Conservation (phyloP, 2,113 vertebrate genomes). For the Silurus meridionalis region DNA sequence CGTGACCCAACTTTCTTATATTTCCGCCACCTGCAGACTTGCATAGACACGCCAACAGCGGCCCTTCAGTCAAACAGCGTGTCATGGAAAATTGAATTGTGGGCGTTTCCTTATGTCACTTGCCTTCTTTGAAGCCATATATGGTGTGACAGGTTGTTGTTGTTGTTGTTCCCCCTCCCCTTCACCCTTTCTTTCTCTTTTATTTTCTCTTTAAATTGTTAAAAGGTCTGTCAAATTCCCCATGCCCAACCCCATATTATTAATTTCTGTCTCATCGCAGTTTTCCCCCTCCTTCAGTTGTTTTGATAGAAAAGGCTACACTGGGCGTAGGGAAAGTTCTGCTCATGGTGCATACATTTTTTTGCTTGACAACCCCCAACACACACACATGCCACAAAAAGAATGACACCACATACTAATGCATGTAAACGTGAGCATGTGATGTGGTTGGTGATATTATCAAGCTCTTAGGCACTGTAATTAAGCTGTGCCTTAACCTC, state of each 20-base stretch:
- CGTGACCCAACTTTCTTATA: not conserved
- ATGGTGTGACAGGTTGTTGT: conserved; percentile 61
- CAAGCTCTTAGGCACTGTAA: not conserved
- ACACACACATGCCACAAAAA: not conserved
- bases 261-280: not conserved
- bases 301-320: conserved; percentile 4
- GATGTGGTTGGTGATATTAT: conserved; percentile 12
- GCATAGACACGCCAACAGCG: conserved; percentile 47
- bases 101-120: conserved; percentile 69
- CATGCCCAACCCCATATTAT: not conserved
- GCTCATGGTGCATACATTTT: not conserved
- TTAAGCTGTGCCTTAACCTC: not conserved
- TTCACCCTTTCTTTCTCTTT: conserved; percentile 35
- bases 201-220: conserved; percentile 46
- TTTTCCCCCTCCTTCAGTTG: not conserved
- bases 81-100: conserved; percentile 83
- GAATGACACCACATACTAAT: not conserved
- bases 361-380: not conserved
- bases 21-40: conserved; percentile 20
- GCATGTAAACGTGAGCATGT: not conserved
- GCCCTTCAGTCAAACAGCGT: conserved; percentile 60
- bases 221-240: not conserved
- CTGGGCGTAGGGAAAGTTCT: conserved; percentile 1
- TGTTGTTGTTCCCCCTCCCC: not conserved
- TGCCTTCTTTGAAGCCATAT: conserved; percentile 71